Conservation (phyloP, 2,797 vertebrate genomes). For the Bradypus variegatus region DNA sequence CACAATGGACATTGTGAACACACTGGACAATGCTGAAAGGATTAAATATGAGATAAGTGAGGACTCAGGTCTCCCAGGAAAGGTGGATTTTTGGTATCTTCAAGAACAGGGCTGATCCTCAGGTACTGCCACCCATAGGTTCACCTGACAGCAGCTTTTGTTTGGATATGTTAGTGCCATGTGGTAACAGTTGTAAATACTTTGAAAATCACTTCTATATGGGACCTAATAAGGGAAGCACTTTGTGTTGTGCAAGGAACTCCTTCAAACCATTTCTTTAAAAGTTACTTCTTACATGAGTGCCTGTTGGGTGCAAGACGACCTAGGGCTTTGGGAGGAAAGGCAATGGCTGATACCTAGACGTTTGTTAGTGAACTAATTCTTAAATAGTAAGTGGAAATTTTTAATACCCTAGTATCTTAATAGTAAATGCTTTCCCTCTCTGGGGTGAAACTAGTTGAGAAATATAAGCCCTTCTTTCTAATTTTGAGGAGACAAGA, state of each 20-base stretch:
- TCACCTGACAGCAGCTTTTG: not conserved
- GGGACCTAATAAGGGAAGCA: not conserved
- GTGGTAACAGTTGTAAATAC: not conserved
- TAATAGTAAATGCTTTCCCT: not conserved
- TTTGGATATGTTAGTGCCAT: not conserved
- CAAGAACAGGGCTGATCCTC: not conserved
- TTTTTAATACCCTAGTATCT: not conserved
- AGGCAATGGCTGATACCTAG: not conserved
- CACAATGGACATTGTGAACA: not conserved
- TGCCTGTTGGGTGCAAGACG: not conserved
- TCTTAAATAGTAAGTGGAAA: not conserved
- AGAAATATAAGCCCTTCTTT: not conserved
- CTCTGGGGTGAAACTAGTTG: not conserved
- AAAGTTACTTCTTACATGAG: not conserved
- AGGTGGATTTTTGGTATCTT: not conserved
- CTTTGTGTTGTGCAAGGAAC: not conserved
- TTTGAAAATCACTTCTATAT: not conserved
- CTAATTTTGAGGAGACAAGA: not conserved
- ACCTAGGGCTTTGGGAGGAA: not conserved
- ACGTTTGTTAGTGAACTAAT: not conserved
- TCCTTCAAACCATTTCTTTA: not conserved
- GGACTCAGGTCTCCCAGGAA: not conserved
- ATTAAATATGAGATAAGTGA: not conserved
- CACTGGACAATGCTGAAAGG: not conserved
- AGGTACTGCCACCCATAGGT: too few relatives aligned